Conservation (phyloP, 2,113 vertebrate genomes). For the Cryptomyrus ogoouensis region DNA sequence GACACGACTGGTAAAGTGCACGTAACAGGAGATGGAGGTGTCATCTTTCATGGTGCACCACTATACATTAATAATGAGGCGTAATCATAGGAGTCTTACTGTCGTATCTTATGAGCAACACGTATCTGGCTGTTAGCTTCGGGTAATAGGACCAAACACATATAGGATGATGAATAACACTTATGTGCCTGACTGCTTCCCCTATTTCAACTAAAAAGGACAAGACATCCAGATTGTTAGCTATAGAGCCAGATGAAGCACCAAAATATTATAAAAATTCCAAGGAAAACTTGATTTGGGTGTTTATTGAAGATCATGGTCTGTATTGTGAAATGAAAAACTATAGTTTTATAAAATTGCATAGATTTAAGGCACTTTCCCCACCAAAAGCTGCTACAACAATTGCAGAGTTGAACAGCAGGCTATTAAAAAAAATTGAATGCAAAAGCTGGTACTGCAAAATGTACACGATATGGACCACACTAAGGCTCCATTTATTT, state of each 20-base stretch:
- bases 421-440: background rate
- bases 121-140: background rate
- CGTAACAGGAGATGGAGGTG: slow-evolving; percentile 17
- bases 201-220: background rate
- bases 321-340: background rate
- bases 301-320: background rate
- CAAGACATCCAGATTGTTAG: background rate
- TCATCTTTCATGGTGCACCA: slow-evolving; percentile 39
- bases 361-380: background rate
- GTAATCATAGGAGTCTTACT: too few relatives aligned
- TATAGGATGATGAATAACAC: background rate
- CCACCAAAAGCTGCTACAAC: background rate
- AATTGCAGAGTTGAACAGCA: background rate
- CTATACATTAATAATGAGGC: slow-evolving; percentile 14
- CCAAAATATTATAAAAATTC: background rate
- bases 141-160: background rate
- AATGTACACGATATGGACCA: background rate
- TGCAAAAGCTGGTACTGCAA: background rate
- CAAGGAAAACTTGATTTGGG: background rate
- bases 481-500: background rate
- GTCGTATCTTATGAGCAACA: background rate
- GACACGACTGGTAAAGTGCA: background rate
- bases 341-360: background rate
- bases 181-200: background rate
- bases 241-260: background rate